Evolutionary conservation across 2,888 invertebrate genomes (phyloP).

Genomic region (Clunio marinus): DNA sequence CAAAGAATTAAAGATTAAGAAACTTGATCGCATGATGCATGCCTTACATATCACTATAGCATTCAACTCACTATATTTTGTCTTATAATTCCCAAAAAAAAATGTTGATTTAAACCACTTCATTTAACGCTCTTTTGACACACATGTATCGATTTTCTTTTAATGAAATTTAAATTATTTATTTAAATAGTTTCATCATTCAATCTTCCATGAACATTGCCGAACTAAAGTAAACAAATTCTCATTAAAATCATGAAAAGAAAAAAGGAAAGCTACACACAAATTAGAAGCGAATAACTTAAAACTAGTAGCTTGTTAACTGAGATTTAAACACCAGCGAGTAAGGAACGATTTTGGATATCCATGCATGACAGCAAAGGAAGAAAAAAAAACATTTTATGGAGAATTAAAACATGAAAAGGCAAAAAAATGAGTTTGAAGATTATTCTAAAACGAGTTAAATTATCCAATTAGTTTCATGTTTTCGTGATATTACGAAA

Average conservation of each 20-base stretch:
- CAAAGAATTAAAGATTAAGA: background rate
- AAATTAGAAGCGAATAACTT: slow-evolving; percentile 5
- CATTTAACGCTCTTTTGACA: slow-evolving; percentile 3
- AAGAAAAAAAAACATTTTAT: background rate
- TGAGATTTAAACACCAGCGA: background rate
- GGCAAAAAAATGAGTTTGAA: background rate
- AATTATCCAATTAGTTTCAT: slow-evolving; percentile 24
- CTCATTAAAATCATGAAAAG: background rate
- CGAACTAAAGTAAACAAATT: background rate
- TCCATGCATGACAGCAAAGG: slow-evolving; percentile 15
- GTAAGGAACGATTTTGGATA: slow-evolving; percentile 11
- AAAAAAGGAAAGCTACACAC: background rate
- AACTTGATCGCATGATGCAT: too few species aligned
- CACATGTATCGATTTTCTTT: background rate
- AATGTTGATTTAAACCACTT: background rate
- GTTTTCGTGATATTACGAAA: slow-evolving; percentile 6
- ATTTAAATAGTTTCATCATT: slow-evolving; percentile 4
- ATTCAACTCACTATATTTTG: too few species aligned
- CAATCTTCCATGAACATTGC: background rate
- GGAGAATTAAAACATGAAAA: slow-evolving; percentile 13
- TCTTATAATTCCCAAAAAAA: too few species aligned
- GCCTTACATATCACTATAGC: background rate
- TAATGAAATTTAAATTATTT: slow-evolving; percentile 12
- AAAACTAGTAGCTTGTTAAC: slow-evolving; percentile 17
- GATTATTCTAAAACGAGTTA: slow-evolving; percentile 2